These are phyloP conservation scores for Zaprionus ghesquierei DNA, from an alignment of 1,140 invertebrate genomes.

Conservation along the genomic window DNA sequence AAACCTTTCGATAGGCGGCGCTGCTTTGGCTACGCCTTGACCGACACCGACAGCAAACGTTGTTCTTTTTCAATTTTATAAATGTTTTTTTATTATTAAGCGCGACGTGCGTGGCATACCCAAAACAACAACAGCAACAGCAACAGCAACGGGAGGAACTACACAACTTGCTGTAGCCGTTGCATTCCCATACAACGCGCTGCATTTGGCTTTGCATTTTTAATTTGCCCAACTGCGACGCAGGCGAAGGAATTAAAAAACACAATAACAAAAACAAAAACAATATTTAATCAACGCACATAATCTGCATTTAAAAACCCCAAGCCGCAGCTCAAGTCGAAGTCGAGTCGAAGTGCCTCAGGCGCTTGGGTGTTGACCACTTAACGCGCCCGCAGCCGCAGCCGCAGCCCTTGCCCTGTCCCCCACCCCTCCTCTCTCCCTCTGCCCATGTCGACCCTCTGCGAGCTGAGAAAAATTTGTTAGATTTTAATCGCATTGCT, in stretches of 20 bases:
- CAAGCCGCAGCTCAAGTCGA: slow-evolving; percentile 15
- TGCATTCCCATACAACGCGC: slow-evolving; percentile 47
- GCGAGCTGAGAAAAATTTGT: slow-evolving; percentile 50
- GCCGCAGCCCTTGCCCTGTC: neutral
- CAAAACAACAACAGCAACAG: neutral
- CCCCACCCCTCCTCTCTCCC: neutral
- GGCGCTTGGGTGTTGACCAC: slow-evolving; percentile 73
- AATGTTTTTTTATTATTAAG: slow-evolving; percentile 66
- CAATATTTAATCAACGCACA: slow-evolving; percentile 79
- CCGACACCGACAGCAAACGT: slow-evolving; percentile 29
- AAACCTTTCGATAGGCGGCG: slow-evolving; percentile 47
- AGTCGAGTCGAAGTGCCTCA: slow-evolving; percentile 9
- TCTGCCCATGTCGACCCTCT: no score
- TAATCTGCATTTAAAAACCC: slow-evolving; percentile 79
- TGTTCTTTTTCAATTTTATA: slow-evolving; percentile 49
- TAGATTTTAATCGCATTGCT: slow-evolving; percentile 69
- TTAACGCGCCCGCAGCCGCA: slow-evolving; percentile 56
- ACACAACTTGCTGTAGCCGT: neutral
- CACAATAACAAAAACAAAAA: slow-evolving; percentile 11
- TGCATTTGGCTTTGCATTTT: slow-evolving; percentile 68
- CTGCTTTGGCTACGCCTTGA: slow-evolving; percentile 52
- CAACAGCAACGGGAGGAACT: neutral
- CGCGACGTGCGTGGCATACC: slow-evolving; percentile 56
- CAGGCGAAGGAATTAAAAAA: slow-evolving; percentile 66
- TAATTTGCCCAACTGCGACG: slow-evolving; percentile 48